Conservation (phyloP, 2,888 invertebrate species). For the Pteria penguin region DNA sequence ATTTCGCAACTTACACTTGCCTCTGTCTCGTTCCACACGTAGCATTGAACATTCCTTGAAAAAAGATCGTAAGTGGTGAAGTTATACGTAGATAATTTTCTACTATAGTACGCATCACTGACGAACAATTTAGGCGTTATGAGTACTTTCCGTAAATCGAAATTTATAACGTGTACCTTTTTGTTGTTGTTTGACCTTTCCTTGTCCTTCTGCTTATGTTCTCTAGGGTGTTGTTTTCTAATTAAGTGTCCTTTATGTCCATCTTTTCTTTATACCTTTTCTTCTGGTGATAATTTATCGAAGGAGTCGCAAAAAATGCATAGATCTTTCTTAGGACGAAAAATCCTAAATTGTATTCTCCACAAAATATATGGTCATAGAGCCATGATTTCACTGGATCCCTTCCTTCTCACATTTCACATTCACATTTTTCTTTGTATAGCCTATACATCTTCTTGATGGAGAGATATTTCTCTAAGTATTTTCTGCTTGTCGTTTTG, state of each 20-base stretch:
- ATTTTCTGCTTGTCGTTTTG: no score
- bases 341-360: no score
- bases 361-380: no score
- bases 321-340: background rate
- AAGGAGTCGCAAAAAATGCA: constrained; percentile 2
- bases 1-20: constrained; percentile 11
- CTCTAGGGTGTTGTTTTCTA: background rate
- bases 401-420: background rate
- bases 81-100: constrained; percentile 44
- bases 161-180: constrained; percentile 4
- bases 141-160: constrained; percentile 48
- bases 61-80: no score
- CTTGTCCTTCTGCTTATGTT: background rate
- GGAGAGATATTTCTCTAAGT: no score
- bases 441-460: no score
- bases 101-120: no score
- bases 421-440: background rate
- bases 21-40: no score
- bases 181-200: background rate
- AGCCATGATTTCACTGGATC: background rate
- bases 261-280: background rate
- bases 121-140: constrained; percentile 45
- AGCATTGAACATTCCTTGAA: no score
- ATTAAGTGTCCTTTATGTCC: background rate
- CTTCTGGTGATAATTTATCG: no score